phyloP scores from a whole-genome alignment of 2,888 invertebrate species.

The Drosophila eohydei region DNA sequence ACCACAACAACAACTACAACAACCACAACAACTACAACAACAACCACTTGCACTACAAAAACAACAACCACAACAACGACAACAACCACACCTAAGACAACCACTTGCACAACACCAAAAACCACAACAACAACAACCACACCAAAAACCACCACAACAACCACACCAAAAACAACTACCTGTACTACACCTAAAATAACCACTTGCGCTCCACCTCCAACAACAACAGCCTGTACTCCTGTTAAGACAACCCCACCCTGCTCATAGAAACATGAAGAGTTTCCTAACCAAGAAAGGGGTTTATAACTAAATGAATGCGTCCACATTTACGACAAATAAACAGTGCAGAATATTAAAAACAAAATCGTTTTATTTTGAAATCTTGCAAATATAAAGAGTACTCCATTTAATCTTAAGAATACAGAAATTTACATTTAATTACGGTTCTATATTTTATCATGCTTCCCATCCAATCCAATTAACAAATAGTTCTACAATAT shows the following conservation, averaged over 20 bases:
- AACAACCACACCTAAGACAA: neutral
- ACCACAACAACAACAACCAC: neutral
- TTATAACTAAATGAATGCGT: neutral
- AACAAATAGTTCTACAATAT: constrained; percentile 10
- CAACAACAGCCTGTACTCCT: constrained; percentile 1
- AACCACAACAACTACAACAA: neutral
- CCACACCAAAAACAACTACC: constrained; percentile 1
- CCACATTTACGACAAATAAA: neutral
- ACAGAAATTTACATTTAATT: constrained; percentile 2
- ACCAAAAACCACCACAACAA: neutral
- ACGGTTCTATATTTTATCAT: neutral
- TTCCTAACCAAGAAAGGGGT: neutral
- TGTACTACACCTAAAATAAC: constrained; percentile 7
- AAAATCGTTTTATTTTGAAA: neutral
- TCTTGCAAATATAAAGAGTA: neutral
- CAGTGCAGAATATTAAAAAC: neutral
- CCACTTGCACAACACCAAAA: neutral
- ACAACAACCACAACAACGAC: neutral
- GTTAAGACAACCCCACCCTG: neutral
- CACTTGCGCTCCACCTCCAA: neutral
- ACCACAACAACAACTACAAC: constrained; percentile 5
- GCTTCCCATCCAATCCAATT: constrained; percentile 6
- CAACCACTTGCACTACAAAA: neutral
- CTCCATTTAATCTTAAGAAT: neutral
- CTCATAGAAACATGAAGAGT: neutral